Evolutionary conservation across 2,797 vertebrate species (phyloP), one percentile per base, ranked within the genome.

Genomic region (Sebastiscus tertius): DNA sequence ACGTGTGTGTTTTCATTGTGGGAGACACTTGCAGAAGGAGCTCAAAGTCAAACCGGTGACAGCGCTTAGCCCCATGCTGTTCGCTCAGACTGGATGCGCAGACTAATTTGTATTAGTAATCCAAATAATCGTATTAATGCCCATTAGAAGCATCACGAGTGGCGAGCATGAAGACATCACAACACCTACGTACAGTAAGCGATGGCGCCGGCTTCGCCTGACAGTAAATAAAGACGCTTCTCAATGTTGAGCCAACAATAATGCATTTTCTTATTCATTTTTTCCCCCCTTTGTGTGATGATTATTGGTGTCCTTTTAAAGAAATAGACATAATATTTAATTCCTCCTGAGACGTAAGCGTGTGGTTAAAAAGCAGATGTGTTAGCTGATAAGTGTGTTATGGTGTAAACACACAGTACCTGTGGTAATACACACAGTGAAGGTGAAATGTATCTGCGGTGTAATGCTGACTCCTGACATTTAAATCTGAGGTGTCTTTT

Each of bases 71-170:
- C 90, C 90, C 87, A 60, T 81, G 92, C 88, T 91, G 87, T 89
- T 83, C 80, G 82, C 90, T 89, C 88, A 92, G 90, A 87, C 88
- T 84, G 67, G 73, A 88, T 82, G 88, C 84, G 87, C 90, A 94
- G 94, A 93, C 94, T 95, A 90, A 96, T 95, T 95, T 95, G 93
- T 95, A 95, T 95, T 95, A 93, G 92, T 88, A 94, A 94, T 94
- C 94, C 95, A 95, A 95, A 96, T 96, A 96, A 96, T 94, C 93
- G 77, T 87, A 94, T 96, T 96, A 96, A 96, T 96, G 94, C 93
- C 92, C 92, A 94, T 95, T 95, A 95, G 93, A 91, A 85, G 93
- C 93, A 82, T 93, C 89, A 91, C 79, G 82, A 94, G 93, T 91
- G 94, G 93, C 79, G 93, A 93, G 90, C 93, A 92, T 93, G 91